Percentiles rank a stretch among this genome's conserved stretches.
Conservation (phyloP, 2,888 invertebrate genomes). For the Dolomedes plantarius region DNA sequence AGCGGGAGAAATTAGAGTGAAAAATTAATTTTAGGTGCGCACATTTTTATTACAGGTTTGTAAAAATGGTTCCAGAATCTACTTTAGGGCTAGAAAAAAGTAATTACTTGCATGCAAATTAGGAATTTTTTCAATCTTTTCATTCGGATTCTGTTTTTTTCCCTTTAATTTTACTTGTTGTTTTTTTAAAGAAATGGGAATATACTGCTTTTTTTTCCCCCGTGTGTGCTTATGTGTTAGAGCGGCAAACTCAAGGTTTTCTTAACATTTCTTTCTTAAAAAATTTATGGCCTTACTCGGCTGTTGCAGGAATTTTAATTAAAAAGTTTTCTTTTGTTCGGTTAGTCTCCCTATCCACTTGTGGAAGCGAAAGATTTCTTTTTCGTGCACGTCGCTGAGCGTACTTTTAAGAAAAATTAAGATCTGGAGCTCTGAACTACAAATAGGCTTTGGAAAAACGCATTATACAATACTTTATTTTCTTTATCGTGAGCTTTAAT, state of each 20-base stretch:
- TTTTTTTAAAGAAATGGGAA: conserved; percentile 44
- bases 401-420: neutral
- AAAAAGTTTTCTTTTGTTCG: conserved; percentile 37
- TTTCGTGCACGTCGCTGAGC: neutral
- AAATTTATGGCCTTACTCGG: neutral
- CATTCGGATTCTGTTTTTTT: conserved; percentile 29
- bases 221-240: too few species aligned
- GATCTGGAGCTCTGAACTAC: neutral
- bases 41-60: conserved; percentile 36
- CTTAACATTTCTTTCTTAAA: conserved; percentile 31
- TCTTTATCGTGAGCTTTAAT: neutral
- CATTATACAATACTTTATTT: neutral
- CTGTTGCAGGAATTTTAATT: conserved; percentile 58
- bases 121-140: conserved; percentile 33
- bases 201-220: conserved; percentile 53
- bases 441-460: neutral
- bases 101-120: conserved; percentile 66
- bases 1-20: conserved; percentile 65
- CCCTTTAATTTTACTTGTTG: conserved; percentile 41
- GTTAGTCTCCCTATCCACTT: conserved; percentile 20
- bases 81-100: conserved; percentile 45
- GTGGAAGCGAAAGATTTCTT: conserved; percentile 12
- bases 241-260: neutral
- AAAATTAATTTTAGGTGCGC: conserved; percentile 68
- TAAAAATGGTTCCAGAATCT: conserved; percentile 12